Percentiles rank a stretch among this genome's conserved stretches.
Conservation (phyloP, 1,140 invertebrate genomes). For the Zaprionus nigranus region DNA sequence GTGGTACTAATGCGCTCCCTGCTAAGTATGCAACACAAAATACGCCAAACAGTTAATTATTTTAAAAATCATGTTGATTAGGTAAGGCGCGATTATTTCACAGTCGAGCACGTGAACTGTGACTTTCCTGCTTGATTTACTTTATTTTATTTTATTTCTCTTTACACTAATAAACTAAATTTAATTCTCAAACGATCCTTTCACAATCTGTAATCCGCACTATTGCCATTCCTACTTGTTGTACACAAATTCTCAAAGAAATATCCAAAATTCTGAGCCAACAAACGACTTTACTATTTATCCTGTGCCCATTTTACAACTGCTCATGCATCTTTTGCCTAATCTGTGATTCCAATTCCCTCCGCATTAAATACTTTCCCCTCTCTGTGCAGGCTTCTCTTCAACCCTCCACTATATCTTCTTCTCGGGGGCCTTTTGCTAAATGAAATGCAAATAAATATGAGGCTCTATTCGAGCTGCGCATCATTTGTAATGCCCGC, state of each 20-base stretch:
- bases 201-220: background rate
- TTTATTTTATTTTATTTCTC: too few species aligned
- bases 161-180: background rate
- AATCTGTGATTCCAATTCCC: constrained; percentile 9
- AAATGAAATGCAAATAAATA: constrained; percentile 62
- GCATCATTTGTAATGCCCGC: constrained; percentile 51
- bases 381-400: background rate
- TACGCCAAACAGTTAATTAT: too few species aligned
- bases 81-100: too few species aligned
- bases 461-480: constrained; percentile 32
- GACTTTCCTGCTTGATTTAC: too few species aligned
- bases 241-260: background rate
- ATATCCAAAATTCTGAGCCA: background rate
- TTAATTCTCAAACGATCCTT: background rate
- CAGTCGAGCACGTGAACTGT: too few species aligned
- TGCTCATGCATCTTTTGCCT: background rate
- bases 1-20: too few species aligned
- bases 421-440: constrained; percentile 14
- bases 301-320: background rate
- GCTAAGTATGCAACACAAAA: too few species aligned
- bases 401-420: background rate
- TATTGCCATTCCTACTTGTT: background rate
- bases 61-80: too few species aligned
- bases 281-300: background rate
- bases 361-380: background rate